phyloP scores from a whole-genome alignment of 2,113 vertebrate species.

The Arothron firmamentum region DNA sequence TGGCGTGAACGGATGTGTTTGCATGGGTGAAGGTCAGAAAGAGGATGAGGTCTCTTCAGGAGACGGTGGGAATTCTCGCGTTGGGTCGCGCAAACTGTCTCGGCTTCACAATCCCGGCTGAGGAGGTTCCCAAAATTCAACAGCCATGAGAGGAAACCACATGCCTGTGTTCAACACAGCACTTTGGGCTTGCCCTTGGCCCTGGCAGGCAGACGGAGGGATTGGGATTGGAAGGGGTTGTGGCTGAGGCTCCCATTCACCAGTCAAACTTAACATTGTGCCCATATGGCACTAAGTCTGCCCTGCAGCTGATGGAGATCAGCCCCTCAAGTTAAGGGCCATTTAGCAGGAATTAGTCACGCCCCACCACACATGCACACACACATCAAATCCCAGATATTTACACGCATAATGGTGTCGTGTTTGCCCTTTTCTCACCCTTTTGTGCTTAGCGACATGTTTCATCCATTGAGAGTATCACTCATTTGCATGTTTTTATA shows the following conservation, averaged over 20 bases:
- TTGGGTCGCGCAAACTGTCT: constrained; percentile 33
- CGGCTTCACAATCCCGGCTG: constrained; percentile 29
- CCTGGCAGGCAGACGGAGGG: constrained; percentile 29
- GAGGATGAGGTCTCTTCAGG: constrained; percentile 45
- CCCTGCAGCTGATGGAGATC: constrained; percentile 56
- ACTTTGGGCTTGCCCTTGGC: constrained; percentile 46
- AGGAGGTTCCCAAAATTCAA: constrained; percentile 46
- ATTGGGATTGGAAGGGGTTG: constrained; percentile 27
- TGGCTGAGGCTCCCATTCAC: constrained; percentile 52
- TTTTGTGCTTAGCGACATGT: constrained; percentile 33
- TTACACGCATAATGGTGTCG: constrained; percentile 42
- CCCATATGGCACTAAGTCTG: constrained; percentile 66
- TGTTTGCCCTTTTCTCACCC: constrained; percentile 13
- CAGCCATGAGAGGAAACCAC: constrained; percentile 38
- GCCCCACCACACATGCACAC: constrained; percentile 55
- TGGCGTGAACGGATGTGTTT: constrained; percentile 49
- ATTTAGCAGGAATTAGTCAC: constrained; percentile 68
- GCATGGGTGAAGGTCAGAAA: constrained; percentile 44
- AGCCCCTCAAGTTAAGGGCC: constrained; percentile 56
- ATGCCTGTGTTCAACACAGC: constrained; percentile 36
- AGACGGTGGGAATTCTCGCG: constrained; percentile 43
- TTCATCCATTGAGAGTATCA: constrained; percentile 10
- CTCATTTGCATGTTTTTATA: constrained; percentile 22
- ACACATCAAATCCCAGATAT: constrained; percentile 40
- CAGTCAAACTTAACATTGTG: constrained; percentile 53